Evolutionary conservation across 2,797 vertebrate genomes (phyloP).

Genomic region (Catostomus latipinnis): DNA sequence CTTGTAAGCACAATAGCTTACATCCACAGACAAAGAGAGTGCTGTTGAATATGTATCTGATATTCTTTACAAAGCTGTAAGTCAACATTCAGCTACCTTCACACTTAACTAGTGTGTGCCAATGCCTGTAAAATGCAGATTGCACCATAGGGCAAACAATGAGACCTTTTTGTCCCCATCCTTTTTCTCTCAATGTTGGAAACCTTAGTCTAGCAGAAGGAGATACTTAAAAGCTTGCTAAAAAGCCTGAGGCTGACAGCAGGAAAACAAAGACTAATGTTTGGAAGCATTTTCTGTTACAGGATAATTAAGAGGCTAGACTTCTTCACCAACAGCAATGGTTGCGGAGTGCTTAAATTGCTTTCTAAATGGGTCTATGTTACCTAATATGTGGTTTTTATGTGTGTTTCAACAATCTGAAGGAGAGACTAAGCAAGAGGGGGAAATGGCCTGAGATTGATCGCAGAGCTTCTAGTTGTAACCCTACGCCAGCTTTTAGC

Average conservation of each 20-base stretch:
- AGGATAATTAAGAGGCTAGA: conserved; percentile 77
- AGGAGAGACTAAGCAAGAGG: conserved; percentile 72
- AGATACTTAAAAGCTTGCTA: conserved; percentile 54
- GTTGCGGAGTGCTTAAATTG: conserved; percentile 76
- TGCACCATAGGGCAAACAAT: conserved; percentile 17
- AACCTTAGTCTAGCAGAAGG: conserved; percentile 30
- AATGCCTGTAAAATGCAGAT: conserved; percentile 5
- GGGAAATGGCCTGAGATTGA: conserved; percentile 79
- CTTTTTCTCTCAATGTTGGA: conserved; percentile 34
- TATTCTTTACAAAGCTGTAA: conserved; percentile 20
- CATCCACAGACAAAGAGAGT: background rate
- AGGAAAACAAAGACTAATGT: conserved; percentile 67
- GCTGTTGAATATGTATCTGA: background rate
- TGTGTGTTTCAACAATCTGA: conserved; percentile 74
- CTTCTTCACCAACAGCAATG: conserved; percentile 70
- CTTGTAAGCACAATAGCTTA: background rate
- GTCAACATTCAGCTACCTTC: conserved; percentile 3
- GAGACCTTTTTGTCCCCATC: background rate
- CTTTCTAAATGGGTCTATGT: conserved; percentile 80
- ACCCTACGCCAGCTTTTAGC: conserved; percentile 73
- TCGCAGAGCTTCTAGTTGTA: conserved; percentile 75
- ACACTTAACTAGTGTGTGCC: background rate
- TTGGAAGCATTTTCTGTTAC: conserved; percentile 67
- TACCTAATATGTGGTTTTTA: conserved; percentile 82
- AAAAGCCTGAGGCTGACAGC: conserved; percentile 48